A percentile compares a stretch with the other conserved stretches of the same genome.
These are phyloP conservation scores for Oscheius sp. DNA, from an alignment of 1,140 invertebrate species.

Conservation along the genomic window DNA sequence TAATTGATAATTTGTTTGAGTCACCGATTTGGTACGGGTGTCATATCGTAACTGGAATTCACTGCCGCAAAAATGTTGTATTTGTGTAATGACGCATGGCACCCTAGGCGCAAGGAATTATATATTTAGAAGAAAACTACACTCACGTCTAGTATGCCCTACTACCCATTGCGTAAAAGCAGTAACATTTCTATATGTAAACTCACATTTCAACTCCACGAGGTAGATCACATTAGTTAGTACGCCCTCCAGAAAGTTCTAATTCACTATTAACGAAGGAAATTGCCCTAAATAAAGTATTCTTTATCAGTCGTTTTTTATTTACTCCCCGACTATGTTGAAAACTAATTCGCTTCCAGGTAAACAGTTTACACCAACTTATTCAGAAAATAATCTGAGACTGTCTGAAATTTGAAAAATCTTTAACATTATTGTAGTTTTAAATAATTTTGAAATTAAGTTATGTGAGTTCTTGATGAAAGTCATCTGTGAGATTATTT, in stretches of 20 bases:
- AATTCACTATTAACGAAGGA: neutral
- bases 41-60: too few species aligned
- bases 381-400: neutral
- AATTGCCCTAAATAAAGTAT: neutral
- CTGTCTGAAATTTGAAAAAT: neutral
- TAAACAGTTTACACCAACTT: neutral
- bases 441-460: too few species aligned
- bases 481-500: neutral
- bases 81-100: too few species aligned
- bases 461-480: neutral
- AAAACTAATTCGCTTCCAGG: neutral
- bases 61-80: too few species aligned
- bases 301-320: neutral
- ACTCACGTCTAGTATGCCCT: too few species aligned
- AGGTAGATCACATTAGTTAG: slow-evolving; percentile 16
- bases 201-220: neutral
- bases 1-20: too few species aligned
- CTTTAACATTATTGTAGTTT: too few species aligned
- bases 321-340: neutral
- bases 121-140: too few species aligned
- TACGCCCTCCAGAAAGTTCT: neutral
- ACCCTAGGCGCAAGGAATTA: too few species aligned
- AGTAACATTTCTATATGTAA: too few species aligned
- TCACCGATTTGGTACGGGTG: too few species aligned
- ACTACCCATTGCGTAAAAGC: too few species aligned